phyloP scores from a whole-genome alignment of 2,113 vertebrate species.

The Poecile atricapillus region DNA sequence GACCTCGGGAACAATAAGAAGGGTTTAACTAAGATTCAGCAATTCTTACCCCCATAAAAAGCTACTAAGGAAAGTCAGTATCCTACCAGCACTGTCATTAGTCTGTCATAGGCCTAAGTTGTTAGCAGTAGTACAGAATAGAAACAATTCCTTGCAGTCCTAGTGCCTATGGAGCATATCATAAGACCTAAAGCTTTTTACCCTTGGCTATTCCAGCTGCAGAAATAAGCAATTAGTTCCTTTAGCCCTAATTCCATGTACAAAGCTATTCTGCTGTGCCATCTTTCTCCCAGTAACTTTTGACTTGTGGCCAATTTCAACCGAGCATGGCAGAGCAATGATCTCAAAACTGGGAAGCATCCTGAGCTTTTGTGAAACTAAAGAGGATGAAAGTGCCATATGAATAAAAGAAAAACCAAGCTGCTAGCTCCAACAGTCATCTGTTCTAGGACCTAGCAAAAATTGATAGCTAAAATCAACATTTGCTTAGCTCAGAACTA shows the following conservation, averaged over 20 bases:
- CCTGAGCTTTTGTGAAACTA: neutral
- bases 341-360: neutral
- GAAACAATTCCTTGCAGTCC: neutral
- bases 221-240: neutral
- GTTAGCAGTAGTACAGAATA: neutral
- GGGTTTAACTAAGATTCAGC: neutral
- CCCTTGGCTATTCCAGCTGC: neutral
- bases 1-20: neutral
- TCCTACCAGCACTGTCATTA: neutral
- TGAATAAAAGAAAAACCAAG: neutral
- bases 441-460: neutral
- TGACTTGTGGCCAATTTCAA: neutral
- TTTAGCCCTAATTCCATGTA: neutral
- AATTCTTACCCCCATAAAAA: neutral
- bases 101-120: neutral
- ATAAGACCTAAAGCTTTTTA: neutral
- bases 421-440: neutral
- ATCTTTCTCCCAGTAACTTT: neutral
- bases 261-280: neutral
- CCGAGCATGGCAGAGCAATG: neutral
- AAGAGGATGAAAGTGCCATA: neutral
- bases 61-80: neutral
- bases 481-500: neutral
- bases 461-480: neutral
- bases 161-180: neutral